phyloP scores from a whole-genome alignment of 2,113 vertebrate genomes.

The Nycticryphes semicollaris region DNA sequence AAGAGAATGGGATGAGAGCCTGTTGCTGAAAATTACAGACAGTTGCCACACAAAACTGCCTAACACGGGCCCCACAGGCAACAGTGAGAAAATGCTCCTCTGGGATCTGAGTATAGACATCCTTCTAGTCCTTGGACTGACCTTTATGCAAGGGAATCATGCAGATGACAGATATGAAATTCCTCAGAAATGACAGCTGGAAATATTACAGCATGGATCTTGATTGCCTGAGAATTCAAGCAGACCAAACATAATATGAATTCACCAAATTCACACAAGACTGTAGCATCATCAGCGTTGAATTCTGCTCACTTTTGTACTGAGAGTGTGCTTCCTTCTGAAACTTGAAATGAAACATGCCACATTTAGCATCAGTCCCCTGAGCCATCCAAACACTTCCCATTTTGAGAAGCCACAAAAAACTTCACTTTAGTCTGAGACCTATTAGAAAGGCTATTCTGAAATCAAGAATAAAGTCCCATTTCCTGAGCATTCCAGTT shows the following conservation, averaged over 20 bases:
- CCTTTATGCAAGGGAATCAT: not conserved
- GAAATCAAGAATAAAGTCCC: not conserved
- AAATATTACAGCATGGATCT: not conserved
- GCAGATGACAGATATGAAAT: not conserved
- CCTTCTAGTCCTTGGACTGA: not conserved
- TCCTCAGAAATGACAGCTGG: not conserved
- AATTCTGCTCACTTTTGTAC: not conserved
- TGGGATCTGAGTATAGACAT: not conserved
- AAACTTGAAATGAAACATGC: constrained; percentile 8
- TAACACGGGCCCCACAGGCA: not conserved
- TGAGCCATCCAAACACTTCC: not conserved
- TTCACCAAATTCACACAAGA: not conserved
- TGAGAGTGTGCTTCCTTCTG: not conserved
- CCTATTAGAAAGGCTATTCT: not conserved
- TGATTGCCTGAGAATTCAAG: not conserved
- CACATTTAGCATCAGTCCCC: constrained; percentile 1
- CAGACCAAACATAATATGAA: not conserved
- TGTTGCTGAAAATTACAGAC: not conserved
- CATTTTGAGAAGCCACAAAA: not conserved
- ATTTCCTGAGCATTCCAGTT: not conserved
- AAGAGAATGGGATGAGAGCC: not conserved
- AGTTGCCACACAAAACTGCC: not conserved
- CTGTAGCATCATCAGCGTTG: not conserved
- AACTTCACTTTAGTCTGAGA: not conserved
- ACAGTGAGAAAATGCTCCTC: rapidly evolving